Base-by-base conservation (phyloP, 1,140 invertebrate species). In the Drosophila nebulosa region DNA sequence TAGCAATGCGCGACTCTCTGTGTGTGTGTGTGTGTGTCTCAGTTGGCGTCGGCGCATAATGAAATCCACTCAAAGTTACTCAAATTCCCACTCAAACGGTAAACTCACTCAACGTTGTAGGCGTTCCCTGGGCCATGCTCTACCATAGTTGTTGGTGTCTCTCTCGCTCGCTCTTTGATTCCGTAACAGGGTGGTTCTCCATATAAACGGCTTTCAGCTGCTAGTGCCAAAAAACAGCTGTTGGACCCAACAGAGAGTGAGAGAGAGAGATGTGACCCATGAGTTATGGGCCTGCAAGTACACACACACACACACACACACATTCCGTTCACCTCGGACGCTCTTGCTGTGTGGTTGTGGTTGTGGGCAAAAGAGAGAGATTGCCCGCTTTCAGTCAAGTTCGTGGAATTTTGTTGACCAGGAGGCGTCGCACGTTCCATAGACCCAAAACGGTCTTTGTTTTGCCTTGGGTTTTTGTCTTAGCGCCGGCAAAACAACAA, bases 141-240 rank as follows among this genome's bases (percentile, higher is more conserved):
- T 3, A 3, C 24, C 18, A 3, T 22, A 14, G 18, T 21, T 30
- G 30, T 22, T 26, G 10, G 32, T 51, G 26, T 58, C n/a, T 39
- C 51, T 55, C 21, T 12, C 24, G 51, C 56, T 70, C 56, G 7
- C 46, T 42, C 39, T 50, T 32, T 55, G 24, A 14, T 9, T 24
- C 18, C 35, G 57, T 75, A 6, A 81, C 79, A 79, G 79, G 79
- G 79, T 83, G 79, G 51, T 85, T 76, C 72, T 50, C 10, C 10
- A 5, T 3, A 42, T 39, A 14, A 1, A 3, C 3, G 2, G 10
- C 6, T 78, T 85, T 86, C 80, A 85, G 80, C 80, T 85, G 79
- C 79, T 84, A 61, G 30, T 63, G 35, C 12, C 50, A 61, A 74
- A 71, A 86, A 86, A 85, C 80, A 85, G 80, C 81, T 85, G 80